Evolutionary conservation across 1,140 invertebrate species (phyloP), one percentile per base, ranked within the genome.

Genomic region (Cherax destructor): DNA sequence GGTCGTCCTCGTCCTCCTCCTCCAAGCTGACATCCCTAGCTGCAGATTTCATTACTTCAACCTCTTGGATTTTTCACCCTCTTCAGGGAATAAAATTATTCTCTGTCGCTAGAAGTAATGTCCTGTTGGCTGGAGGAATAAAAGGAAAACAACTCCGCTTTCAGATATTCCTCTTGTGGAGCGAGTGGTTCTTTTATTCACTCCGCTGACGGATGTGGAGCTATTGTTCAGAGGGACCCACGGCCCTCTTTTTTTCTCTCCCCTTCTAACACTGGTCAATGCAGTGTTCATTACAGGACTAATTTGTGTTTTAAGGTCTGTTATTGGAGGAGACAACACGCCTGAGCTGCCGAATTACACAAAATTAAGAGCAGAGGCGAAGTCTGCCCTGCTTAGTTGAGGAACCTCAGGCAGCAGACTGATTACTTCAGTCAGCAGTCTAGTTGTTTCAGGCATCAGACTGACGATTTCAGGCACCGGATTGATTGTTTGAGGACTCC

Each of bases 41-140:
- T 86, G 85, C 85, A 86, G 74, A 86, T 77, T 86, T 86, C 85
- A 86, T 86, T 86, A 86, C 74, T 10, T 49, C 74, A 78, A n/a
- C 85, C 10, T 7, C 4, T 24, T 11, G 9, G 85, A 86, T 78
- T 86, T 86, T 81, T 86, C 52, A 47, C 18, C n/a, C 24, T 0
- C 69, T n/a, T n/a, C n/a, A 41, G 30, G 30, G 7, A 7, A 9
- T 74, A 21, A 74, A 30, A 74, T 74, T 30, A 74, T 74, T 74
- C 18, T 74, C 24, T 65, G 10, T 56, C 52, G 6, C 7, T 7
- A 9, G 11, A 7, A 56, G 24, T 2, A 30, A 74, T 24, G 69
- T 30, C 18, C 69, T 30, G 24, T 30, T 30, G 69, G 5, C 30
- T 21, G n/a, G 24, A 30, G 24, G 24, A 74, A 74, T 74, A 30